Conservation (phyloP, 2,113 vertebrate genomes). For the Corythoichthys haematopterus region DNA sequence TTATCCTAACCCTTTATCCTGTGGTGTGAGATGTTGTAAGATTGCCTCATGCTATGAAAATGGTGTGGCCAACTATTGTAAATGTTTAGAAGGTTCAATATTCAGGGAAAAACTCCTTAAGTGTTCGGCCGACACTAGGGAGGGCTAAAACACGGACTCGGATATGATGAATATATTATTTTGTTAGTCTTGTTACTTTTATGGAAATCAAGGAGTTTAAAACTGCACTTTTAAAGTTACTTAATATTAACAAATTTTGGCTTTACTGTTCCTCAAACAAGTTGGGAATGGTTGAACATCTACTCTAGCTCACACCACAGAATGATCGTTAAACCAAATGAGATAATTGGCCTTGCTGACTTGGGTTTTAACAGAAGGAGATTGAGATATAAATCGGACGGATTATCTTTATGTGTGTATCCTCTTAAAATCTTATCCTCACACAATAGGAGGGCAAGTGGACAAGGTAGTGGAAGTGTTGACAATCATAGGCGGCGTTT, state of each 20-base stretch:
- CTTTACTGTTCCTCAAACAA: neutral
- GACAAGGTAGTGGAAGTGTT: slow-evolving; percentile 5
- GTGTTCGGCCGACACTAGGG: neutral
- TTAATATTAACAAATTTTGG: neutral
- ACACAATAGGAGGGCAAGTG: slow-evolving; percentile 26
- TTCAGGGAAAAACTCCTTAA: neutral
- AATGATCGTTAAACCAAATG: neutral
- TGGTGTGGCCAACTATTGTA: neutral
- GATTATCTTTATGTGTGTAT: neutral
- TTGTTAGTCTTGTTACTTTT: neutral
- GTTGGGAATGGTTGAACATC: neutral
- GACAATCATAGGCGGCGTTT: too few relatives aligned
- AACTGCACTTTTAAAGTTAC: neutral
- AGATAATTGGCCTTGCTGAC: neutral
- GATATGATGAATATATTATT: neutral
- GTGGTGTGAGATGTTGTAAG: neutral
- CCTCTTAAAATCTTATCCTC: slow-evolving; percentile 50
- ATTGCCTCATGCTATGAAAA: neutral
- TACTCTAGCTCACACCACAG: neutral
- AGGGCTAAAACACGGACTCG: neutral
- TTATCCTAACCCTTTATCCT: neutral
- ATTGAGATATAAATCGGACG: neutral
- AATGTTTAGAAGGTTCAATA: neutral
- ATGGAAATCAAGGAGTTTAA: neutral
- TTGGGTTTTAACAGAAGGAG: neutral